Conservation (phyloP, 2,113 vertebrate species). For the Prochilodus magdalenae region DNA sequence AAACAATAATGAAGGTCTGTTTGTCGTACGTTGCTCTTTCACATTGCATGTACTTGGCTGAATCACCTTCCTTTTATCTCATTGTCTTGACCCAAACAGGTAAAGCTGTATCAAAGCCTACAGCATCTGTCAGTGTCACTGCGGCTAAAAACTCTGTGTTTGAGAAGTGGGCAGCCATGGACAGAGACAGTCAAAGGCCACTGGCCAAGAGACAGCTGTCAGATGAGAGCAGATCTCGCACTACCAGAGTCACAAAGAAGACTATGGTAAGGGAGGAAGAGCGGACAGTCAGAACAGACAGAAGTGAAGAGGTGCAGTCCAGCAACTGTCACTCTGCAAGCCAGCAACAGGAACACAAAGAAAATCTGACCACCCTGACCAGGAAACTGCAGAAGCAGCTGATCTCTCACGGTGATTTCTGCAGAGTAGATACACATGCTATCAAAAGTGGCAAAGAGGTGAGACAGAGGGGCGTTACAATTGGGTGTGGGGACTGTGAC, state of each 20-base stretch:
- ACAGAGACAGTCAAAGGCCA: constrained; percentile 51
- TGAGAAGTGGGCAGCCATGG: constrained; percentile 59
- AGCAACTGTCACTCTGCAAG: rapidly evolving
- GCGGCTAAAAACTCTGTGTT: constrained; percentile 50
- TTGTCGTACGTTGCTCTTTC: not conserved
- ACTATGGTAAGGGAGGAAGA: constrained; percentile 20
- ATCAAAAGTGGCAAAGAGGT: constrained; percentile 59
- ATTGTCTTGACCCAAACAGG: not conserved
- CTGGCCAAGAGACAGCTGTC: constrained; percentile 55
- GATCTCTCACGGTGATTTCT: constrained; percentile 42
- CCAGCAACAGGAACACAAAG: not conserved
- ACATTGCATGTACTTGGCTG: not conserved
- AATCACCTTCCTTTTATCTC: not conserved
- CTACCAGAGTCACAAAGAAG: constrained; percentile 34
- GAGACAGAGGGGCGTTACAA: not conserved
- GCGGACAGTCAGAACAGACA: not conserved
- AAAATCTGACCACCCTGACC: not conserved
- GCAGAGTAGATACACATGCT: constrained; percentile 50
- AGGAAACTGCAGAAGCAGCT: constrained; percentile 57
- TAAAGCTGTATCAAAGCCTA: not conserved
- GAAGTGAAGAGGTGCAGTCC: not conserved
- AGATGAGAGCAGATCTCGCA: constrained; percentile 10
- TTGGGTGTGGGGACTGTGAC: no score
- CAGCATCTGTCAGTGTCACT: not conserved
- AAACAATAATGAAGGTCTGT: not conserved